Base-by-base conservation (phyloP, 2,113 vertebrate genomes). In the Epinephelus lanceolatus region DNA sequence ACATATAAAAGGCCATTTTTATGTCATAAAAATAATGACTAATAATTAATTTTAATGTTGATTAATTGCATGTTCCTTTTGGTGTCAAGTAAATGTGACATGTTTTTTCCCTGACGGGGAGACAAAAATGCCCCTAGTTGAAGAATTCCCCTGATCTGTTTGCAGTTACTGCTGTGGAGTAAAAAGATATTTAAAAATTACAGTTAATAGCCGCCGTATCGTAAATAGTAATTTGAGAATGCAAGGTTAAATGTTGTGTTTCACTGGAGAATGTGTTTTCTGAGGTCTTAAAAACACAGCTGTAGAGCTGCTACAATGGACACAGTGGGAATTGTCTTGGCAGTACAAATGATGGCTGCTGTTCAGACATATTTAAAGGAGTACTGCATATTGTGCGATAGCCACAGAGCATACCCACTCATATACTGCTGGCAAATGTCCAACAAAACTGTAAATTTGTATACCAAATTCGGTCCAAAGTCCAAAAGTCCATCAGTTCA, bases 291-390 rank as follows among this genome's bases (percentile, higher is more conserved):
- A 57, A 71, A 15, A 5, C 33, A 14, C 67, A 52, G 59, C 74
- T 72, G 47, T 5, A 52, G 21, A 23, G 33, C 37, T 33, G 33
- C 6, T 18, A 6, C n/a, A 9, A 8, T 37, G 25, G 51, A 27
- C 67, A 17, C 7, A 11, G 14, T 56, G 49, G 69, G 78, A 67
- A 25, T 57, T 14, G 23, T 57, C 59, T 63, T 71, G 65, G 56
- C 71, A n/a, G 78, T 2, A 18, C 25, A 27, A 51, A 21, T 2
- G n/a, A 52, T 45, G 62, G 47, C 56, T 45, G n/a, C 33, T 23
- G 18, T 40, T 55, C n/a, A 27, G 23, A 23, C 57, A 52, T 9
- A 14, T 70, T 78, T 72, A 6, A 49, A 66, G 18, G 5, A 71
- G 30, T 19, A 51, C 17, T 51, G 55, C 76, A 7, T 49, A 8